Evolutionary conservation across 2,888 invertebrate genomes (phyloP).

Genomic region (Leptinotarsa haldemani): DNA sequence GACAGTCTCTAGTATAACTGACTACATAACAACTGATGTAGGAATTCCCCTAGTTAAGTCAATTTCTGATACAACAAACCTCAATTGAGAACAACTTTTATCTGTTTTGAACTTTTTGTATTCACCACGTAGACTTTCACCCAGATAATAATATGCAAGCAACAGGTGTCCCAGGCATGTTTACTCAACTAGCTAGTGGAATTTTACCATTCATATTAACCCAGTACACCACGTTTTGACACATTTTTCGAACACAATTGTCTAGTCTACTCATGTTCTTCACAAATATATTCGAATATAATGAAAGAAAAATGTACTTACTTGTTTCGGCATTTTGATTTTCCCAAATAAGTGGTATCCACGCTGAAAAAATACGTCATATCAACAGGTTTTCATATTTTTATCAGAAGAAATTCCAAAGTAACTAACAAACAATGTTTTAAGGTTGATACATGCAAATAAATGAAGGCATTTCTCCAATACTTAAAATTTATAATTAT

Average conservation of each 20-base stretch:
- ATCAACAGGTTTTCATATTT: neutral
- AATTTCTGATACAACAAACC: too few species aligned
- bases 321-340: constrained; percentile 62
- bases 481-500: neutral
- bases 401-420: neutral
- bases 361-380: constrained; percentile 15
- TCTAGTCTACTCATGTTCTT: too few species aligned
- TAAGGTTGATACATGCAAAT: neutral
- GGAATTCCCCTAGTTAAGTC: too few species aligned
- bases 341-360: constrained; percentile 52
- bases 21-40: too few species aligned
- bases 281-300: neutral
- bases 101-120: neutral
- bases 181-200: constrained; percentile 9
- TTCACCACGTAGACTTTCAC: constrained; percentile 23
- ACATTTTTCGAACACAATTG: too few species aligned
- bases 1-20: too few species aligned
- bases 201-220: constrained; percentile 13
- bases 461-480: neutral
- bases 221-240: neutral
- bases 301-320: constrained; percentile 44
- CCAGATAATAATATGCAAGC: constrained; percentile 35
- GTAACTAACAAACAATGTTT: neutral
- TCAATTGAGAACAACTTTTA: neutral
- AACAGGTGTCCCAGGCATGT: constrained; percentile 32